phyloP scores from a whole-genome alignment of 2,888 invertebrate genomes.

The Embidobia sp. region DNA sequence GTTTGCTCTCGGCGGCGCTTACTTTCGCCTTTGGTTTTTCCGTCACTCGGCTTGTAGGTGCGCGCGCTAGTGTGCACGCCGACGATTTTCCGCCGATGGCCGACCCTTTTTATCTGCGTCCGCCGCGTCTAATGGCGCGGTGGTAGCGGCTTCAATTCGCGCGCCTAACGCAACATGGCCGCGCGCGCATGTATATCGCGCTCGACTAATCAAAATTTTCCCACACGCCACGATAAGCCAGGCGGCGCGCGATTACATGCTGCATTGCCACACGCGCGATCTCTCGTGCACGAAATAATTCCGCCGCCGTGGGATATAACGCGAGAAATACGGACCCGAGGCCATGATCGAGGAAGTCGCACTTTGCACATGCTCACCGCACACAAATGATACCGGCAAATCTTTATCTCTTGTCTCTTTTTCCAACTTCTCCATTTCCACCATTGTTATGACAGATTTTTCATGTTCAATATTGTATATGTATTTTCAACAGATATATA shows the following conservation, averaged over 20 bases:
- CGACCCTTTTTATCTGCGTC: constrained; percentile 3
- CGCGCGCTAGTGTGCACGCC: no score
- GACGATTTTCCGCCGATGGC: constrained; percentile 20
- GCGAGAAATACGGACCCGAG: constrained; percentile 23
- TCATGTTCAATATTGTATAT: no score
- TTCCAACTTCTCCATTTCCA: no score
- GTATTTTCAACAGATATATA: no score
- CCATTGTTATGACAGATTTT: no score
- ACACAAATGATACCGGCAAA: no score
- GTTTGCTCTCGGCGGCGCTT: constrained; percentile 23
- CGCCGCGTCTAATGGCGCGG: background rate
- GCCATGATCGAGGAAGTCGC: constrained; percentile 13
- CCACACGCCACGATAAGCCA: constrained; percentile 54
- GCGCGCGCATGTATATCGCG: constrained; percentile 36
- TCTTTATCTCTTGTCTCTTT: no score
- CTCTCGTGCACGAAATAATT: constrained; percentile 61
- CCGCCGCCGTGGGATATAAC: constrained; percentile 49
- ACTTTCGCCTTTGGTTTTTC: constrained; percentile 45
- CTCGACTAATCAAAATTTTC: constrained; percentile 64
- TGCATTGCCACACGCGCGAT: constrained; percentile 62
- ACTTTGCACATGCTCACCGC: constrained; percentile 1
- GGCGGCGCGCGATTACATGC: constrained; percentile 53
- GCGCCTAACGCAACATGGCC: constrained; percentile 39
- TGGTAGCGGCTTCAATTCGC: constrained; percentile 46
- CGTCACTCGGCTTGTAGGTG: background rate